These are phyloP conservation scores for Venustoraphidia nigricollis DNA, from an alignment of 2,888 invertebrate species.

Conservation along the genomic window DNA sequence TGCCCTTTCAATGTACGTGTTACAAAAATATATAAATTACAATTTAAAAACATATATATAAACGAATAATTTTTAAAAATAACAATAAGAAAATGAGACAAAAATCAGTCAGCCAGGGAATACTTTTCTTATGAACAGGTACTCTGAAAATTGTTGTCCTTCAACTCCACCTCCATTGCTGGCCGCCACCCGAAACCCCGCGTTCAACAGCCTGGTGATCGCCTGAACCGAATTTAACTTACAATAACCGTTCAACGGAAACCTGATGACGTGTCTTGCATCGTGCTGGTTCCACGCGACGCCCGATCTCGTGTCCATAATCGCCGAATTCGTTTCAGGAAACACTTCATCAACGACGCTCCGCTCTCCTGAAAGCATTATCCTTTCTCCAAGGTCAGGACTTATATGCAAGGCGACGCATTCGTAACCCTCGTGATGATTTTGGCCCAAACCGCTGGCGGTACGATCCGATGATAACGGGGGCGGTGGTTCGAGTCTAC, in stretches of 20 bases:
- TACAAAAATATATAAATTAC: no score
- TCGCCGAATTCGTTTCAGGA: conserved; percentile 61
- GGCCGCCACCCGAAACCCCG: conserved; percentile 62
- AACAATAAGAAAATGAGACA: neutral
- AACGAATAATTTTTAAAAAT: neutral
- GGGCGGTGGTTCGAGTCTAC: conserved; percentile 7
- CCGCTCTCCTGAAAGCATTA: conserved; percentile 69
- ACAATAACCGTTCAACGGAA: conserved; percentile 77
- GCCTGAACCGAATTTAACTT: conserved; percentile 82
- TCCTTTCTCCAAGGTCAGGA: conserved; percentile 65
- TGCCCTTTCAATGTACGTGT: no score
- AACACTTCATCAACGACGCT: conserved; percentile 60
- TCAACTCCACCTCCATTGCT: conserved; percentile 79
- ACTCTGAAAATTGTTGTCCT: conserved; percentile 81
- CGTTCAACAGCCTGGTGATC: conserved; percentile 62
- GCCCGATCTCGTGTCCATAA: conserved; percentile 63
- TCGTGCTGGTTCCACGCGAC: conserved; percentile 72
- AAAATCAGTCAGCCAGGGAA: conserved; percentile 21
- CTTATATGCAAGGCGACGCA: conserved; percentile 68
- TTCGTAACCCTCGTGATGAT: conserved; percentile 41
- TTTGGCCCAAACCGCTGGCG: conserved; percentile 15
- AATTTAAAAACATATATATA: neutral
- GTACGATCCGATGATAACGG: conserved; percentile 15
- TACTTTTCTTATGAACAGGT: conserved; percentile 52
- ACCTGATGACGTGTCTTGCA: conserved; percentile 67